Percentiles rank a stretch among this genome's conserved stretches.
phyloP scores from a whole-genome alignment of 2,888 invertebrate genomes.

The Sthenelais limicola region DNA sequence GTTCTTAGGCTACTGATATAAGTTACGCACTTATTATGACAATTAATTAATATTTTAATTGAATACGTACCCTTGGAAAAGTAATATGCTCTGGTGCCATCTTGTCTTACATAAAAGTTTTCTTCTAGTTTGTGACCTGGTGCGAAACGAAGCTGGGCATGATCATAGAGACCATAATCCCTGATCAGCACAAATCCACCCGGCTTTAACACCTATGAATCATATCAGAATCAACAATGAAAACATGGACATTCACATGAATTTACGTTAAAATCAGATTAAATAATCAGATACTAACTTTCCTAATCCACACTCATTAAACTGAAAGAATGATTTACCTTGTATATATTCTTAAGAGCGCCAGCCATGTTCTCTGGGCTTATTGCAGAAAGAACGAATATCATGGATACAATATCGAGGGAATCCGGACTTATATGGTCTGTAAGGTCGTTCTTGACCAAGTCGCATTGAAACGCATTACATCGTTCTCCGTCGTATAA shows the following conservation, averaged over 20 bases:
- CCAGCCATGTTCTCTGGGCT: constrained; percentile 85
- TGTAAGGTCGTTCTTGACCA: constrained; percentile 81
- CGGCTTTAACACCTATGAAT: constrained; percentile 72
- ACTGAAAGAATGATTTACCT: constrained; percentile 29
- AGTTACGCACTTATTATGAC: too few relatives aligned
- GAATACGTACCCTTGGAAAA: constrained; percentile 65
- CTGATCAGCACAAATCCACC: constrained; percentile 89
- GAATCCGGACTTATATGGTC: constrained; percentile 71
- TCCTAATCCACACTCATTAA: too few relatives aligned
- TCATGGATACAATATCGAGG: constrained; percentile 88
- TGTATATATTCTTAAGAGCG: constrained; percentile 76
- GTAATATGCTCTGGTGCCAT: constrained; percentile 87
- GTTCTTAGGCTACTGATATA: too few relatives aligned
- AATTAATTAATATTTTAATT: too few relatives aligned
- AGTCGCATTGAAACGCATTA: constrained; percentile 87
- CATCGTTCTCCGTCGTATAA: constrained; percentile 80
- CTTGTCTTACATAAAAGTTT: constrained; percentile 95
- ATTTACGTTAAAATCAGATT: too few relatives aligned
- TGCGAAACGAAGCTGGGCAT: constrained; percentile 95
- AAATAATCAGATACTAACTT: too few relatives aligned
- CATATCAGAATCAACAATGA: too few relatives aligned
- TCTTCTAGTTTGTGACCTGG: constrained; percentile 92
- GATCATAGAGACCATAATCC: constrained; percentile 95
- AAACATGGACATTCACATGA: too few relatives aligned
- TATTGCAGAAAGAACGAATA: constrained; percentile 96